Evolutionary conservation across 1,140 invertebrate species (phyloP).

Genomic region (Uloborus diversus): DNA sequence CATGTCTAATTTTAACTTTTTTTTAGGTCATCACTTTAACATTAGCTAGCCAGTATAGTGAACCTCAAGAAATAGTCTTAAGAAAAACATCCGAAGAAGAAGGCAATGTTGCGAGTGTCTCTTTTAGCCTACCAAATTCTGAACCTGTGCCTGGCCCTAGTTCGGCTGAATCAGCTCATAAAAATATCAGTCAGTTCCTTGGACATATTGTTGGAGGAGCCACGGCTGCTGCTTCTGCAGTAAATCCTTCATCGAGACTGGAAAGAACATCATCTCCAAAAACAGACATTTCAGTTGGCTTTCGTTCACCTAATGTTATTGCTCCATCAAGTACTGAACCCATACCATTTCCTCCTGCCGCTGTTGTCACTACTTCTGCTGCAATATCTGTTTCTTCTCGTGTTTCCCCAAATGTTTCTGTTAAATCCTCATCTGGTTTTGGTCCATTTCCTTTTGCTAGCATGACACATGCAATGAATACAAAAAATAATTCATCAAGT

Average conservation of each 20-base stretch:
- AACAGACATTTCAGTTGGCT: slow-evolving; percentile 55
- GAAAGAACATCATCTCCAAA: slow-evolving; percentile 35
- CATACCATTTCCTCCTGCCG: slow-evolving; percentile 61
- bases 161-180: slow-evolving; percentile 63
- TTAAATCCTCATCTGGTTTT: slow-evolving; percentile 66
- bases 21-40: slow-evolving; percentile 82
- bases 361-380: slow-evolving; percentile 59
- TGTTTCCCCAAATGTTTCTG: slow-evolving; percentile 61
- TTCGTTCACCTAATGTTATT: slow-evolving; percentile 65
- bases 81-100: slow-evolving; percentile 63
- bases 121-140: slow-evolving; percentile 58
- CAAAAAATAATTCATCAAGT: slow-evolving; percentile 65
- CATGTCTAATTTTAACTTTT: background rate
- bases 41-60: slow-evolving; percentile 77
- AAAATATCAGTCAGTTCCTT: slow-evolving; percentile 65
- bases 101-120: slow-evolving; percentile 37
- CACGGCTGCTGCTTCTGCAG: slow-evolving; percentile 38
- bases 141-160: slow-evolving; percentile 61
- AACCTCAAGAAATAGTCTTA: slow-evolving; percentile 79
- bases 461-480: slow-evolving; percentile 83
- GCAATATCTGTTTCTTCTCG: slow-evolving; percentile 40
- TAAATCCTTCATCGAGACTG: background rate
- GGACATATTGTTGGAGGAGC: slow-evolving; percentile 64
- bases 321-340: slow-evolving; percentile 63
- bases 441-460: slow-evolving; percentile 85